Evolutionary conservation across 2,797 vertebrate genomes (phyloP), one percentile per base, ranked within the genome.

Genomic region (Pelodytes ibericus): DNA sequence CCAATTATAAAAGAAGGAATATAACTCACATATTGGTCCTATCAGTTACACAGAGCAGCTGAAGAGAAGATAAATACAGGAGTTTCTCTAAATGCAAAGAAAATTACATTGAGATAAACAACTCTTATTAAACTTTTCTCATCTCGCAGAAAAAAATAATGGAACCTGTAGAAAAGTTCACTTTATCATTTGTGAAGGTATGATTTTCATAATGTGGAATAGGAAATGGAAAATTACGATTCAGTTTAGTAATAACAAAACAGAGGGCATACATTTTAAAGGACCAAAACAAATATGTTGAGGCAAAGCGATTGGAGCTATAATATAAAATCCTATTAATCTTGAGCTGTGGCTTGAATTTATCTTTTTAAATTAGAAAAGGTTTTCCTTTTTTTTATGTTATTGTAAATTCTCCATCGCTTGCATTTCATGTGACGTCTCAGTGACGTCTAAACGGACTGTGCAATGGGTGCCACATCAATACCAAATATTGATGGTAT

Each of bases 61-160:
- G 30, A 59, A 56, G 33, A 72, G 24, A 78, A 61, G 57, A 79
- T 72, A 73, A 66, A 79, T 74, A 49, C 60, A 26, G 47, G 59
- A 26, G 61, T 56, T 79, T 69, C 41, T 36, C 77, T 69, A 73
- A 73, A 79, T 64, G 71, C 33, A 73, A 47, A 49, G 63, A 74
- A 74, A 73, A 79, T 73, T 69, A 69, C 65, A 74, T 69, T 74
- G 25, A 69, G 64, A 73, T 74, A 79, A 79, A 79, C 77, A 79
- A 79, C 65, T 69, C 64, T 78, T 78, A 74, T 79, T 79, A 79
- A 79, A 73, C 71, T 79, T 73, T 73, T 79, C 64, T 73, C 71
- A 69, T 73, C 57, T 74, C 65, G 15, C 64, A 10, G 30, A 64
- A 68, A 66, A 62, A 69, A 73, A 74, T 79, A 79, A 79, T 79